Conservation (phyloP, 1,140 invertebrate species). For the Pygmarrhopalites habei region DNA sequence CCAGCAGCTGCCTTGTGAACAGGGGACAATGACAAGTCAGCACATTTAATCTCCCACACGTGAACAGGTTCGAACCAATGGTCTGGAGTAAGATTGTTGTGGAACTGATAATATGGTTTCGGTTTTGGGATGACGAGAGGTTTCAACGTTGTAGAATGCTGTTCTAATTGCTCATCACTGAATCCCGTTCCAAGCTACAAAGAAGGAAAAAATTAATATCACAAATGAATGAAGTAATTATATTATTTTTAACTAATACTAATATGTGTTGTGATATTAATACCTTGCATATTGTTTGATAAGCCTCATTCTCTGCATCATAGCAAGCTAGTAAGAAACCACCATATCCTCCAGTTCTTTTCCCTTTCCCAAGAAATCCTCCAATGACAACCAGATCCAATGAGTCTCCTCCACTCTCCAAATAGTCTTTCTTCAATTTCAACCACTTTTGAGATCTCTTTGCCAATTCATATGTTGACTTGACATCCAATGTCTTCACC, state of each 20-base stretch:
- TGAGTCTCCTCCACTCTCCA: conserved; percentile 90
- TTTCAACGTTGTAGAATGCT: conserved; percentile 70
- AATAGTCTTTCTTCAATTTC: conserved; percentile 96
- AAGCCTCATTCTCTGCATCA: conserved; percentile 86
- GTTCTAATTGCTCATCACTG: conserved; percentile 79
- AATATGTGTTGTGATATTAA: conserved; percentile 8
- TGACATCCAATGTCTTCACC: conserved; percentile 90
- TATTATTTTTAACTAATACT: conserved; percentile 4
- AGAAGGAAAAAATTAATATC: conserved; percentile 31
- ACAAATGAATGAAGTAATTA: conserved; percentile 3
- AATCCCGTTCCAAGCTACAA: conserved; percentile 93
- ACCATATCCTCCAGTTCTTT: conserved; percentile 87
- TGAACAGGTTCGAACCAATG: conserved; percentile 89
- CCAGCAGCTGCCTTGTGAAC: conserved; percentile 84
- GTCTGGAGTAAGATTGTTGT: conserved; percentile 71
- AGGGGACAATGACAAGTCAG: conserved; percentile 94
- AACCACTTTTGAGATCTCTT: conserved; percentile 95
- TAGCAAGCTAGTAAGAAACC: conserved; percentile 97
- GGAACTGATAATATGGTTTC: conserved; percentile 80
- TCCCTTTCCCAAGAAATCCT: conserved; percentile 88
- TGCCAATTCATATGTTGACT: conserved; percentile 96
- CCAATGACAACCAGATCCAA: conserved; percentile 94
- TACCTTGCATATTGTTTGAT: conserved; percentile 86
- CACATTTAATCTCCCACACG: conserved; percentile 98
- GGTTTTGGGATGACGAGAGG: conserved; percentile 64